Conservation (phyloP, 1,140 invertebrate species). For the Platyscapa corneri region DNA sequence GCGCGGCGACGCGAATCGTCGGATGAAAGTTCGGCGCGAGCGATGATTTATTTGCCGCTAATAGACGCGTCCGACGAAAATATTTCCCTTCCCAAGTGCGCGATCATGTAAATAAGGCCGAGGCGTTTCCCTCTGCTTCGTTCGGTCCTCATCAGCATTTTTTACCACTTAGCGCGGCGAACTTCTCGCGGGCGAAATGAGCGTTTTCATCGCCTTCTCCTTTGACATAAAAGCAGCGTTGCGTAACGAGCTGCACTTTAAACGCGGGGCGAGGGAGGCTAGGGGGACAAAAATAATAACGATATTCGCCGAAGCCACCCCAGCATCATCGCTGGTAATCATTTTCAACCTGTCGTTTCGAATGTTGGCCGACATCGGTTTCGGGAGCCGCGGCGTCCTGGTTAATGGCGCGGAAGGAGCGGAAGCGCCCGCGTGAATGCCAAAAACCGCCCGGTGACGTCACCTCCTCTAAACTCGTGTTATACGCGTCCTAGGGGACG, state of each 20-base stretch:
- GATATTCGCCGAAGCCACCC: constrained; percentile 11
- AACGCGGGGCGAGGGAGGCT: background rate
- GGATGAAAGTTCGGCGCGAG: no score
- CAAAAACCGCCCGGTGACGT: constrained; percentile 49
- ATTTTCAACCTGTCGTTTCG: constrained; percentile 70
- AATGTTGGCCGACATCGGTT: constrained; percentile 68
- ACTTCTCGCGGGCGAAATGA: constrained; percentile 16
- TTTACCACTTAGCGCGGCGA: constrained; percentile 20
- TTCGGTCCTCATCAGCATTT: constrained; percentile 47
- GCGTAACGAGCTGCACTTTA: constrained; percentile 36
- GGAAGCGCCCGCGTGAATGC: constrained; percentile 63
- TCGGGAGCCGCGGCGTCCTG: constrained; percentile 51
- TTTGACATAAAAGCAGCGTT: constrained; percentile 28
- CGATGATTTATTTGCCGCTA: background rate
- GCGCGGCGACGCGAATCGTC: no score
- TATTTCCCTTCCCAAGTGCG: background rate
- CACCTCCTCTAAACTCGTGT: constrained; percentile 19
- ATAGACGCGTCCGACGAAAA: background rate
- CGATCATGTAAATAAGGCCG: background rate
- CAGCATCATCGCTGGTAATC: constrained; percentile 65
- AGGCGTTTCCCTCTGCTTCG: constrained; percentile 16
- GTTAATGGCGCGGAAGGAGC: constrained; percentile 74
- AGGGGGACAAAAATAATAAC: constrained; percentile 7
- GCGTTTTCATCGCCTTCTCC: background rate
- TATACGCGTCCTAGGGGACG: background rate